Percentiles rank a stretch among this genome's conserved stretches.
Conservation (phyloP, 2,888 invertebrate genomes). For the Diachrysia chrysitis region DNA sequence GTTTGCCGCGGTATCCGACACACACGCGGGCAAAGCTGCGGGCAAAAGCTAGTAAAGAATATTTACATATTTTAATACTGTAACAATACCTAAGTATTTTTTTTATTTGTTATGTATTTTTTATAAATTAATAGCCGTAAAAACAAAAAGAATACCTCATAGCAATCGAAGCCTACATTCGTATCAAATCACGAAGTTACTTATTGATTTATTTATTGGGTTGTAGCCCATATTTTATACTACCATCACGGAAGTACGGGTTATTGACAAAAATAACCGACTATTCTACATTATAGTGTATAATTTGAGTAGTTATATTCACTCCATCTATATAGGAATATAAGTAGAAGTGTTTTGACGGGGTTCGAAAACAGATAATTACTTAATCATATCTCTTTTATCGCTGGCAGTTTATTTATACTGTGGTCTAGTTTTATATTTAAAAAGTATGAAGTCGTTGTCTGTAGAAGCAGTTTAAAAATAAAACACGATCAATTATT, state of each 20-base stretch:
- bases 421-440: neutral
- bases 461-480: neutral
- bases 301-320: constrained; percentile 28
- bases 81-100: too few relatives aligned
- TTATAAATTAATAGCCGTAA: neutral
- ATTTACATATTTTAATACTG: too few relatives aligned
- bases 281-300: constrained; percentile 6
- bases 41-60: too few relatives aligned
- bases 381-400: neutral
- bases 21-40: too few relatives aligned
- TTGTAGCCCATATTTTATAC: constrained; percentile 10
- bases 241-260: constrained; percentile 22
- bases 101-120: too few relatives aligned
- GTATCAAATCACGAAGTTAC: neutral
- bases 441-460: neutral
- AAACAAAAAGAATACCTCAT: neutral
- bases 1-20: too few relatives aligned
- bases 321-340: constrained; percentile 14
- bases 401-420: neutral
- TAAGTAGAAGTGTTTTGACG: constrained; percentile 7
- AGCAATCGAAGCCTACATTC: constrained; percentile 2
- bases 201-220: constrained; percentile 41
- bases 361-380: constrained; percentile 14
- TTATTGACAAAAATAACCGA: constrained; percentile 25
- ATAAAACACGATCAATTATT: neutral